phyloP scores from a whole-genome alignment of 2,113 vertebrate species.

The Albula glossodonta region DNA sequence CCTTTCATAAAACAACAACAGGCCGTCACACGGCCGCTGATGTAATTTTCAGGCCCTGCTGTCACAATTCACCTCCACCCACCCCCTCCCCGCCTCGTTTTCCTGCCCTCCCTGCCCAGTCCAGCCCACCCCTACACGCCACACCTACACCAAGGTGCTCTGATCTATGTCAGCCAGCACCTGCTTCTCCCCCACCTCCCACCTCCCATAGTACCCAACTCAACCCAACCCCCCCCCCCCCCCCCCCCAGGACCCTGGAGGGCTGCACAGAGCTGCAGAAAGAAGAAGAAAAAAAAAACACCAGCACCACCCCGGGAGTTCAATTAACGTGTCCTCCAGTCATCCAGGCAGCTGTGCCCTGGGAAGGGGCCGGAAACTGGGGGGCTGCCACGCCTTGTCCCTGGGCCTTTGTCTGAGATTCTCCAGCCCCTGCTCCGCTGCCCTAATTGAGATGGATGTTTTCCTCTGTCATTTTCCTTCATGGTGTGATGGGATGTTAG shows the following conservation, averaged over 20 bases:
- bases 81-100: too few relatives aligned
- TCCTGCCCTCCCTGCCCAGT: constrained; percentile 30
- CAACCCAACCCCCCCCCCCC: not conserved
- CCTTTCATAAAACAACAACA: constrained; percentile 62
- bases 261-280: constrained; percentile 55
- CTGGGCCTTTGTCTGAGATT: not conserved
- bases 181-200: constrained; percentile 50
- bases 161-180: constrained; percentile 68
- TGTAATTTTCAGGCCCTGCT: constrained; percentile 55
- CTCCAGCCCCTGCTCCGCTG: not conserved
- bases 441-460: not conserved
- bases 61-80: too few relatives aligned
- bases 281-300: not conserved
- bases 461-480: not conserved
- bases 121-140: constrained; percentile 45
- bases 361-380: constrained; percentile 30
- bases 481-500: not conserved
- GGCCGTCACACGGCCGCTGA: constrained; percentile 40
- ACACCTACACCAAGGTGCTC: constrained; percentile 69
- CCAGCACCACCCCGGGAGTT: constrained; percentile 53
- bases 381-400: constrained; percentile 19
- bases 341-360: constrained; percentile 47
- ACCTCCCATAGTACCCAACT: constrained; percentile 6
- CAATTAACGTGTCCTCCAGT: constrained; percentile 61
- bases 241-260: constrained; percentile 40